These are phyloP conservation scores for Enteromius treurensis DNA, from an alignment of 2,797 vertebrate species.

Conservation along the genomic window DNA sequence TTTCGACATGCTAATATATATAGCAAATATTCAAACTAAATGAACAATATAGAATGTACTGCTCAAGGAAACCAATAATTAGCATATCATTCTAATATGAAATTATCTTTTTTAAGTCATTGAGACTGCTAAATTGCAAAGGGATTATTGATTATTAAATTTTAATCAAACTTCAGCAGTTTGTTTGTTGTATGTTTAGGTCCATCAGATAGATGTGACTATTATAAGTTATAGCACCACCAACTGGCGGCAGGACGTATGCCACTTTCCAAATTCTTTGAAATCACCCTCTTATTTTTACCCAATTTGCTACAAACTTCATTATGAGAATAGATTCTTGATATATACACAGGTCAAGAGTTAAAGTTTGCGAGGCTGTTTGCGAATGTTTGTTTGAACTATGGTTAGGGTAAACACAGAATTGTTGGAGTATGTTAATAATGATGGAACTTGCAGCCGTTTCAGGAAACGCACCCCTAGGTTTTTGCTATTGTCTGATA, in stretches of 20 bases:
- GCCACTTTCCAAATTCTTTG: background rate
- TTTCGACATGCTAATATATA: background rate
- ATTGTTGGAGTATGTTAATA: background rate
- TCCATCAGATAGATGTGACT: background rate
- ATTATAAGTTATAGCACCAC: background rate
- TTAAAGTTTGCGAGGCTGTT: background rate
- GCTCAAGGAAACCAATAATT: background rate
- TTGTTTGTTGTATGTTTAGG: background rate
- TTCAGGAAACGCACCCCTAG: background rate
- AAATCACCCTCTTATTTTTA: background rate
- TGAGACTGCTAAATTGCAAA: background rate
- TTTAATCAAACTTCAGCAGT: background rate
- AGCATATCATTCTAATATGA: background rate
- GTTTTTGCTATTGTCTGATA: background rate
- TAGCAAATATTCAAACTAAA: background rate
- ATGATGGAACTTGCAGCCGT: background rate
- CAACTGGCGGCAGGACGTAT: background rate
- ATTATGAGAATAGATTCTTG: background rate
- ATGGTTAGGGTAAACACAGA: background rate
- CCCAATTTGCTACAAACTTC: background rate
- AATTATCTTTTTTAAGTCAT: background rate
- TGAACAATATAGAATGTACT: background rate
- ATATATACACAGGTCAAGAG: background rate
- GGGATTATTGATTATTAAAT: background rate
- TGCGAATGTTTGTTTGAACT: background rate